A percentile compares a stretch with the other conserved stretches of the same genome.
Evolutionary conservation across 2,797 vertebrate species (phyloP).

Genomic region (Bufotes viridis): DNA sequence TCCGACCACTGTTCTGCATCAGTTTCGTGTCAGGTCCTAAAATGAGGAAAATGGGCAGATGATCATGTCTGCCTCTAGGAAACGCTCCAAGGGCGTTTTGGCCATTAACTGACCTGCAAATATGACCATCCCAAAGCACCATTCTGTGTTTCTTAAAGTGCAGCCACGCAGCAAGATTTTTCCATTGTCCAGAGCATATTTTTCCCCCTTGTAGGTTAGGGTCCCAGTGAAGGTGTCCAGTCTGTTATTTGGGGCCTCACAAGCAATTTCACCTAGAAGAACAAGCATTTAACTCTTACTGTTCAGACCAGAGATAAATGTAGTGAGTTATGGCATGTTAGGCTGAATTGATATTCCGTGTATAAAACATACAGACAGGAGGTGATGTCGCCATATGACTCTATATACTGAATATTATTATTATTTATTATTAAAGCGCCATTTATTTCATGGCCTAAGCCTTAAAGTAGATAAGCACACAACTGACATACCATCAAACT

Average conservation of each 20-base stretch:
- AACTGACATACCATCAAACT: constrained; percentile 82
- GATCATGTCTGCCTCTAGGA: not conserved
- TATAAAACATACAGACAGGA: not conserved
- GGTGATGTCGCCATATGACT: not conserved
- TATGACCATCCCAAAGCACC: constrained; percentile 94
- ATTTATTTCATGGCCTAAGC: not conserved
- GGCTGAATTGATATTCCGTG: not conserved
- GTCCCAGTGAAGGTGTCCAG: constrained; percentile 88
- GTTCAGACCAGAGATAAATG: too few relatives aligned
- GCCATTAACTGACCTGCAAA: constrained; percentile 84
- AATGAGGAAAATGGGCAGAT: not conserved
- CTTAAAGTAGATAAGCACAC: not conserved
- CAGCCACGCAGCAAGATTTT: constrained; percentile 91
- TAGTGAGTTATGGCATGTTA: too few relatives aligned
- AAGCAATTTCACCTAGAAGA: constrained; percentile 83
- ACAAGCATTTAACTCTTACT: not conserved
- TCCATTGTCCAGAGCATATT: constrained; percentile 85
- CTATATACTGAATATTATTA: not conserved
- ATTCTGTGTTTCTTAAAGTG: constrained; percentile 90
- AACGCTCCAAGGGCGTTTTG: not conserved
- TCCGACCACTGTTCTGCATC: constrained; percentile 95
- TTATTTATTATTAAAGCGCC: too few relatives aligned
- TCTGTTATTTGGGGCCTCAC: constrained; percentile 91
- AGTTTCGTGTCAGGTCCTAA: constrained; percentile 95
- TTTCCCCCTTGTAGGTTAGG: constrained; percentile 74